Conservation (phyloP, 1,140 invertebrate species). For the Zaprionus lachaisei region DNA sequence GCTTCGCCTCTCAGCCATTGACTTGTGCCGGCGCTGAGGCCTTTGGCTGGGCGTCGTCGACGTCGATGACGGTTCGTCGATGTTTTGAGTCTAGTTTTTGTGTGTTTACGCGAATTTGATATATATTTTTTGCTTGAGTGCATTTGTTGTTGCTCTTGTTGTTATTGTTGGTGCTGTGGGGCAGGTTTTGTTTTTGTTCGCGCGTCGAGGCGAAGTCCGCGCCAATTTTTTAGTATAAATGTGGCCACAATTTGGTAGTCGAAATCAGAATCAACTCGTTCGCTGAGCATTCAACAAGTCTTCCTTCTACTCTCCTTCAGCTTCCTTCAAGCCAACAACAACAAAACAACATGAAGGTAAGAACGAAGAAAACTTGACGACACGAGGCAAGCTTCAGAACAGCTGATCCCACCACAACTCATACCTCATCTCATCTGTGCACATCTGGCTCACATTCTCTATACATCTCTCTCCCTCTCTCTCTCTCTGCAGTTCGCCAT, state of each 20-base stretch:
- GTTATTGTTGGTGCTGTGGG: constrained; percentile 42
- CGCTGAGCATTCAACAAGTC: constrained; percentile 79
- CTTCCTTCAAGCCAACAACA: constrained; percentile 56
- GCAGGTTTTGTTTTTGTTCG: constrained; percentile 58
- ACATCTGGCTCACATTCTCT: constrained; percentile 4
- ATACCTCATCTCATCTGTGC: not conserved
- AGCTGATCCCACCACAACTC: not conserved
- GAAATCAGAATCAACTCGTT: constrained; percentile 84
- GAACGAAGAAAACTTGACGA: not conserved
- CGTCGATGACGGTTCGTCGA: constrained; percentile 41
- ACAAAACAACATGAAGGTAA: constrained; percentile 82
- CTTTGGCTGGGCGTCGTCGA: constrained; percentile 65
- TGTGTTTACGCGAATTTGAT: constrained; percentile 57
- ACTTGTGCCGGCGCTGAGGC: constrained; percentile 41
- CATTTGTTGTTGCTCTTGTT: constrained; percentile 37
- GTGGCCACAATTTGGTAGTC: constrained; percentile 82
- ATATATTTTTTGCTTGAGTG: constrained; percentile 61
- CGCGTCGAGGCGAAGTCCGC: constrained; percentile 52
- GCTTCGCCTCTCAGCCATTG: constrained; percentile 34
- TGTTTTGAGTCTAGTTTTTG: constrained; percentile 56
- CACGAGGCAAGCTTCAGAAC: not conserved
- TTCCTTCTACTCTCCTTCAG: constrained; percentile 68
- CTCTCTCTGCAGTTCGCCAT: constrained; percentile 70
- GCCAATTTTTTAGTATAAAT: constrained; percentile 78
- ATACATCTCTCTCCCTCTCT: not conserved